Evolutionary conservation across 2,888 invertebrate species (phyloP).

Genomic region (Hirudinaria manillensis): DNA sequence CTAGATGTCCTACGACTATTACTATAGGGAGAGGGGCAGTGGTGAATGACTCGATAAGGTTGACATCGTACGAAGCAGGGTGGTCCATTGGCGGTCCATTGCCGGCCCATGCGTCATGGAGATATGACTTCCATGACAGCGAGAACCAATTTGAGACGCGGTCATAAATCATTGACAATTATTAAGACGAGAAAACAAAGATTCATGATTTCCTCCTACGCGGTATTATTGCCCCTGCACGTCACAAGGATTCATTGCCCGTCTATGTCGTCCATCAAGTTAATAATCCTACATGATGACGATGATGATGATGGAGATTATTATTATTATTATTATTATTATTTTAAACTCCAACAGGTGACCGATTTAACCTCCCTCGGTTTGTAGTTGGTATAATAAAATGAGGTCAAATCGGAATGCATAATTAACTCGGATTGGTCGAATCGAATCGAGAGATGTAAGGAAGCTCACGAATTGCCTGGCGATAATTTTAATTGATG

Average conservation of each 20-base stretch:
- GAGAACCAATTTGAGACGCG: constrained; percentile 19
- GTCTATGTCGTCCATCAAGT: neutral
- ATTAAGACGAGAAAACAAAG: constrained; percentile 22
- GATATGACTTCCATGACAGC: constrained; percentile 28
- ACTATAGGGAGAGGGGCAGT: no score
- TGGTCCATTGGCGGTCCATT: no score
- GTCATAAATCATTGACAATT: constrained; percentile 28
- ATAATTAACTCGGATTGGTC: constrained; percentile 9
- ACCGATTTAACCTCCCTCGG: no score
- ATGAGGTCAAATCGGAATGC: constrained; percentile 2
- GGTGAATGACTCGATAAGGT: no score
- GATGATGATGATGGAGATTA: no score
- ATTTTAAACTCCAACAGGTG: no score
- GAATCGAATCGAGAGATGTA: neutral
- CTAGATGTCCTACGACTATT: neutral
- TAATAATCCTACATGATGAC: constrained; percentile 1
- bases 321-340: no score
- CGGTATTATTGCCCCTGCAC: constrained; percentile 9
- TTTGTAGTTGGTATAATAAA: no score
- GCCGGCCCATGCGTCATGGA: constrained; percentile 3
- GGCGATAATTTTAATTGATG: constrained; percentile 15
- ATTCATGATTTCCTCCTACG: constrained; percentile 26
- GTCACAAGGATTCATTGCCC: constrained; percentile 5
- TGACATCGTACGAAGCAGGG: no score
- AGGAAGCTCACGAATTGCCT: constrained; percentile 9